phyloP scores from a whole-genome alignment of 2,113 vertebrate genomes.

The Martes martes region DNA sequence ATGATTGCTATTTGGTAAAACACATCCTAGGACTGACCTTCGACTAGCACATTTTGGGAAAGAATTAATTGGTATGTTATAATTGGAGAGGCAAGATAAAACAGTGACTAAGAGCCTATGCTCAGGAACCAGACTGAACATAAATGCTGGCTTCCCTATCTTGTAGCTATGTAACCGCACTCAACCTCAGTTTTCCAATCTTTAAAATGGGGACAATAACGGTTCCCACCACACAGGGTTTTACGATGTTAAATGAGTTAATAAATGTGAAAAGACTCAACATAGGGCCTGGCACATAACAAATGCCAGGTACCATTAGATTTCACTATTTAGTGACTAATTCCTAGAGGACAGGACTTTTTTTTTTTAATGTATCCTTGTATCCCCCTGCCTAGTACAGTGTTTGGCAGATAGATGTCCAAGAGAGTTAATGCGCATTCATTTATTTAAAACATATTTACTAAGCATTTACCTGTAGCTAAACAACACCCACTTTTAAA shows the following conservation, averaged over 20 bases:
- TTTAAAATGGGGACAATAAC: slow-evolving; percentile 43
- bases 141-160: background rate
- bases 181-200: slow-evolving; percentile 52
- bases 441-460: background rate
- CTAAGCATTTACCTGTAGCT: background rate
- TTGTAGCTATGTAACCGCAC: background rate
- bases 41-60: background rate
- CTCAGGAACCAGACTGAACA: background rate
- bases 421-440: background rate
- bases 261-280: background rate
- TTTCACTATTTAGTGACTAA: background rate
- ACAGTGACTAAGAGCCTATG: background rate
- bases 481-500: background rate
- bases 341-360: background rate
- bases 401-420: background rate
- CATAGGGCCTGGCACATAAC: background rate
- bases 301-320: background rate
- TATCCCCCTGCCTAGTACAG: background rate
- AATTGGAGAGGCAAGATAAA: background rate
- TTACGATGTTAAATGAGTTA: slow-evolving; percentile 22
- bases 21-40: background rate
- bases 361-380: background rate
- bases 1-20: background rate
- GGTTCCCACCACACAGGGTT: background rate
- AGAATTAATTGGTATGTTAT: background rate